Conservation (phyloP, 2,797 vertebrate species). For the Macrochelys suwanniensis region DNA sequence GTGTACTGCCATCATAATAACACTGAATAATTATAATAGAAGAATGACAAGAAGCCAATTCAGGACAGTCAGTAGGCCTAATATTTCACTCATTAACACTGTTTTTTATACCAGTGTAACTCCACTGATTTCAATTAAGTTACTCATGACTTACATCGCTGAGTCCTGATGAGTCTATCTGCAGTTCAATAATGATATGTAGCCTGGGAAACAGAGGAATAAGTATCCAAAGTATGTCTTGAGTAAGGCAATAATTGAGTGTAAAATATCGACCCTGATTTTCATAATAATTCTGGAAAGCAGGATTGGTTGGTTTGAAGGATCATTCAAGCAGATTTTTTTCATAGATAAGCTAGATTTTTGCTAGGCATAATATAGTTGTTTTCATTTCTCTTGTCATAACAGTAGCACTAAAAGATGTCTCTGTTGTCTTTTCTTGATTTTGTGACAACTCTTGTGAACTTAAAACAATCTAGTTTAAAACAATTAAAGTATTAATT, state of each 20-base stretch:
- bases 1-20: background rate
- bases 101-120: background rate
- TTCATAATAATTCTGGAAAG: background rate
- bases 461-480: background rate
- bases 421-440: background rate
- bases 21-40: background rate
- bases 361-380: background rate
- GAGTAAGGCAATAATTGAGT: background rate
- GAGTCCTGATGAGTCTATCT: background rate
- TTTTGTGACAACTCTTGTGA: background rate
- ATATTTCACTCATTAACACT: background rate
- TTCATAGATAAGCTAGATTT: background rate
- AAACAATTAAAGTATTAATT: background rate
- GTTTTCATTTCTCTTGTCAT: background rate
- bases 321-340: background rate
- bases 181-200: background rate
- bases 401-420: background rate
- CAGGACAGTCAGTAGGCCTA: background rate
- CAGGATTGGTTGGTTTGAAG: background rate
- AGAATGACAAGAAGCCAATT: background rate
- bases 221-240: background rate
- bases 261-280: background rate
- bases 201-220: background rate
- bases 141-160: background rate
- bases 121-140: background rate